These are phyloP conservation scores for Turritopsis dohrnii DNA, from an alignment of 30 jellyfish, hydroid and myxozoan species.

Conservation along the genomic window DNA sequence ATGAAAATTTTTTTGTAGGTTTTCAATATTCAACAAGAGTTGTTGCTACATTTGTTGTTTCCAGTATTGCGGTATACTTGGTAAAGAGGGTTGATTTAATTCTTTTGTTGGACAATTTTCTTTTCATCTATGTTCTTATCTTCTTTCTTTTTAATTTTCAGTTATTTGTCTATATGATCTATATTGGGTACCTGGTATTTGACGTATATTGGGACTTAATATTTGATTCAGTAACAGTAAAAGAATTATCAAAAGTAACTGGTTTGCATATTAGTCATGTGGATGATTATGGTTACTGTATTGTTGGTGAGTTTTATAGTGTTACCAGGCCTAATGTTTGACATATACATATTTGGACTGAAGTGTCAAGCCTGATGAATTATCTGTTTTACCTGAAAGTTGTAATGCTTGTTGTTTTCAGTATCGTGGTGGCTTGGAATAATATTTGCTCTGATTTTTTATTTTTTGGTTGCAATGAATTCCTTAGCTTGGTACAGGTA, in stretches of 20 bases:
- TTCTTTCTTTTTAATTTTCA: neutral
- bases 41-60: neutral
- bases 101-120: neutral
- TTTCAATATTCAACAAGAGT: conserved; percentile 31
- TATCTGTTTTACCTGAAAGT: neutral
- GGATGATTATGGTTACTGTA: neutral
- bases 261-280: neutral
- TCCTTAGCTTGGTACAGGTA: conserved; percentile 23
- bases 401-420: neutral
- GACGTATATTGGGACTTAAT: neutral
- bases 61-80: conserved; percentile 12
- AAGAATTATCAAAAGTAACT: neutral
- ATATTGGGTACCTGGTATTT: neutral
- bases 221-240: neutral
- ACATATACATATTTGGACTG: neutral
- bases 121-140: neutral
- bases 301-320: neutral
- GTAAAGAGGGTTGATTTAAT: neutral
- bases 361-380: neutral
- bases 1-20: neutral
- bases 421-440: conserved; percentile 4
- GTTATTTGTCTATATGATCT: neutral
- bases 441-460: neutral
- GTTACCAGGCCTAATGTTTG: neutral
- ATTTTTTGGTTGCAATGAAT: conserved; percentile 4